phyloP scores from a whole-genome alignment of 2,888 invertebrate species.

The Campaea margaritaria region DNA sequence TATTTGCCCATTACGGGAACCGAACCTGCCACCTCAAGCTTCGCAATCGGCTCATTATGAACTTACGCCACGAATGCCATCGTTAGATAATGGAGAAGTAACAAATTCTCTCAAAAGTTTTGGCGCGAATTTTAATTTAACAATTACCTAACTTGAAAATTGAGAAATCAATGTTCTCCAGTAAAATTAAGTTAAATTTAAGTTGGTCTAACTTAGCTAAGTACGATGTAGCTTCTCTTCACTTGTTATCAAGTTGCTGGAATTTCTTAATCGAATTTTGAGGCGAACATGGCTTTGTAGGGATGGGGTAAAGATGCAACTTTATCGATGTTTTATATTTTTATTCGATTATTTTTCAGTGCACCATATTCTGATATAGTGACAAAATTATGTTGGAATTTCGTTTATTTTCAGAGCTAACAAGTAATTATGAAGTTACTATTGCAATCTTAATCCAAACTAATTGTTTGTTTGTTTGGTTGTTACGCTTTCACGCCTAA shows the following conservation, averaged over 20 bases:
- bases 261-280: slow-evolving; percentile 40
- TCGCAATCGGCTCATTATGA: too few relatives aligned
- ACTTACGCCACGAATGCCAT: too few relatives aligned
- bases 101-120: not conserved
- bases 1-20: too few relatives aligned
- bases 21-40: too few relatives aligned
- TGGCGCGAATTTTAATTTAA: not conserved
- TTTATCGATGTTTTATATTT: slow-evolving; percentile 2
- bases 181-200: slow-evolving; percentile 15
- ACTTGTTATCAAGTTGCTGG: slow-evolving; percentile 23
- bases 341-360: too few relatives aligned
- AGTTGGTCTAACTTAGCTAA: slow-evolving; percentile 21
- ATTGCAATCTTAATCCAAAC: too few relatives aligned
- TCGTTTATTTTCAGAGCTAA: too few relatives aligned
- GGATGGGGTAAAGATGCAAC: slow-evolving; percentile 5
- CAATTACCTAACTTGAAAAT: slow-evolving; percentile 2
- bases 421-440: too few relatives aligned
- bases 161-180: slow-evolving; percentile 15
- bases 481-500: too few relatives aligned
- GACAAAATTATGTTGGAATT: too few relatives aligned
- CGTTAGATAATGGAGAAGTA: not conserved
- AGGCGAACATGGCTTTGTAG: slow-evolving; percentile 36
- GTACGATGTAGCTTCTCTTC: slow-evolving; percentile 23
- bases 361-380: too few relatives aligned
- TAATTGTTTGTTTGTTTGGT: too few relatives aligned